A percentile compares a stretch with the other conserved stretches of the same genome.
These are phyloP conservation scores for Xestia sexstrigata DNA, from an alignment of 2,888 invertebrate genomes.

Conservation along the genomic window DNA sequence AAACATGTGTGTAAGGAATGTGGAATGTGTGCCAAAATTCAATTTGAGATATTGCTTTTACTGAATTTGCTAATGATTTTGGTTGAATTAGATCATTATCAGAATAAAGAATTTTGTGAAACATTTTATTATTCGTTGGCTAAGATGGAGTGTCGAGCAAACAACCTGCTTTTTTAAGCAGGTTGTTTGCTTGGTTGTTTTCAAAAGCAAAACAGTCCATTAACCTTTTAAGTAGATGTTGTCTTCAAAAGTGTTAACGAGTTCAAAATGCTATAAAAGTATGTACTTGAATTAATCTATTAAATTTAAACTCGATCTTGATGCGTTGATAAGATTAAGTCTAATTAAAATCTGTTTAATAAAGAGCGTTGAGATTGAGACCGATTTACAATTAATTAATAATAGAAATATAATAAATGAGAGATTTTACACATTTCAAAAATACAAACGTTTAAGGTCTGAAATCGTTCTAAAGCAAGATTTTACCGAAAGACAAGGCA, in stretches of 20 bases:
- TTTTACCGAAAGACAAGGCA: not conserved
- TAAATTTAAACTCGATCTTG: slow-evolving; percentile 22
- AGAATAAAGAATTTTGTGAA: not conserved
- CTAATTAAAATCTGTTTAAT: not conserved
- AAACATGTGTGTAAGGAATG: slow-evolving; percentile 24
- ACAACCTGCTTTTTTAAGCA: no score
- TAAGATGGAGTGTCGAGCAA: not conserved
- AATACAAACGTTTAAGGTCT: not conserved
- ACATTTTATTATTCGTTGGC: not conserved
- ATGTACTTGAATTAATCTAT: slow-evolving; percentile 13
- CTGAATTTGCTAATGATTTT: slow-evolving; percentile 3
- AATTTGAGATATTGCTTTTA: slow-evolving; percentile 1
- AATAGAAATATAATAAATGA: not conserved
- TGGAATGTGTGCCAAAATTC: slow-evolving; percentile 26
- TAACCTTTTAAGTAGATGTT: slow-evolving; percentile 15
- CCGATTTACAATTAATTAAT: slow-evolving; percentile 1
- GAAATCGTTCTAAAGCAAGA: not conserved
- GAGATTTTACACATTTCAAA: not conserved
- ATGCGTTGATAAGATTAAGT: slow-evolving; percentile 12
- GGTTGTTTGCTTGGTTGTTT: no score
- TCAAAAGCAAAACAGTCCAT: slow-evolving; percentile 13
- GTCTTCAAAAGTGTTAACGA: slow-evolving; percentile 25
- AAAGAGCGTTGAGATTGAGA: slow-evolving; percentile 19
- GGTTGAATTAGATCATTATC: not conserved
- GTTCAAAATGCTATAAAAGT: slow-evolving; percentile 25